Conservation (phyloP, 2,888 invertebrate genomes). For the Tridacna crocea region DNA sequence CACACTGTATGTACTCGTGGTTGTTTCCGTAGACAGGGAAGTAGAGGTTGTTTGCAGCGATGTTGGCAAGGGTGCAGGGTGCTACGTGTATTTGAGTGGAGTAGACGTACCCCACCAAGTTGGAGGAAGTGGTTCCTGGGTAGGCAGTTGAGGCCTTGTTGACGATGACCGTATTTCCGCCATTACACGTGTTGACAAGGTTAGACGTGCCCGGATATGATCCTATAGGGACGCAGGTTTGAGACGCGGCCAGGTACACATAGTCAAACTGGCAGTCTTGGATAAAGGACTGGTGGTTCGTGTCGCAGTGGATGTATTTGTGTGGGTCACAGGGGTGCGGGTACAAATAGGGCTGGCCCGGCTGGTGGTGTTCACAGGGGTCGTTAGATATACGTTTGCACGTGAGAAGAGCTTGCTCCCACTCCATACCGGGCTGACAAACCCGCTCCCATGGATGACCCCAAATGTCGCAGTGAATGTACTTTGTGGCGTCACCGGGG, state of each 20-base stretch:
- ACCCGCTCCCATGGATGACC: conserved; percentile 66
- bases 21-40: conserved; percentile 56
- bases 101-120: conserved; percentile 23
- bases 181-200: conserved; percentile 46
- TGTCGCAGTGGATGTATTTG: conserved; percentile 68
- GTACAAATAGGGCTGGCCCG: conserved; percentile 55
- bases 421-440: conserved; percentile 64
- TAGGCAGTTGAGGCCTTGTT: not conserved
- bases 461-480: conserved; percentile 73
- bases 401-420: conserved; percentile 67
- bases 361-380: conserved; percentile 54
- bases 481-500: conserved; percentile 55
- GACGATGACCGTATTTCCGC: not conserved
- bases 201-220: conserved; percentile 46
- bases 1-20: conserved; percentile 72
- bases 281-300: conserved; percentile 55
- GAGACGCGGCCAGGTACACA: conserved; percentile 41
- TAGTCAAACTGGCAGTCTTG: conserved; percentile 55
- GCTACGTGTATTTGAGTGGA: conserved; percentile 19
- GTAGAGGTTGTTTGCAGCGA: conserved; percentile 45
- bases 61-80: conserved; percentile 62
- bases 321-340: conserved; percentile 62
- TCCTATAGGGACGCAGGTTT: conserved; percentile 55
- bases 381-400: conserved; percentile 50
- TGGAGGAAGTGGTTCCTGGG: not conserved